Conservation (phyloP, 2,888 invertebrate genomes). For the Stramonita haemastoma region DNA sequence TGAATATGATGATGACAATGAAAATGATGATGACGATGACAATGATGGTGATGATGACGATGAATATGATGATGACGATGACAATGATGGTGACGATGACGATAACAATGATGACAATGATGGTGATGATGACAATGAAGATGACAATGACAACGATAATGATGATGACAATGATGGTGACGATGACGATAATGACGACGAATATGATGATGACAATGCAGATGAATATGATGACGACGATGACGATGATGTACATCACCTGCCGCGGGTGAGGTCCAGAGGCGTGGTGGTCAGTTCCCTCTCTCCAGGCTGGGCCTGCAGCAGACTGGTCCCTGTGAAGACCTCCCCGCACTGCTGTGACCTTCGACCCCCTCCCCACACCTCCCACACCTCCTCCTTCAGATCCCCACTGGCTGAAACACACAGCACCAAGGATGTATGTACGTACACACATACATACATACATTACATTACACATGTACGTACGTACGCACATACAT, state of each 20-base stretch:
- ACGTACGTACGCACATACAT: too few relatives aligned
- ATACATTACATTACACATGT: too few relatives aligned
- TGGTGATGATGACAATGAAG: too few relatives aligned
- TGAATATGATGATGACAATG: too few relatives aligned
- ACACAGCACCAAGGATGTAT: too few relatives aligned
- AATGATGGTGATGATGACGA: background rate
- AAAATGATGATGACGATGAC: background rate
- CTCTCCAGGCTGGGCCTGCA: constrained; percentile 73
- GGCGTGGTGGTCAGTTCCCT: constrained; percentile 72
- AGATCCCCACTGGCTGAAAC: constrained; percentile 48
- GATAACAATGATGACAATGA: background rate
- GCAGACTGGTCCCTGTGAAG: constrained; percentile 70
- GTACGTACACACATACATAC: too few relatives aligned
- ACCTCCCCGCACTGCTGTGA: constrained; percentile 71
- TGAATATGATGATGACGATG: too few relatives aligned
- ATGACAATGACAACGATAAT: too few relatives aligned
- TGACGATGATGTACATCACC: constrained; percentile 58
- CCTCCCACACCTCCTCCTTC: constrained; percentile 63
- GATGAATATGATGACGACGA: background rate
- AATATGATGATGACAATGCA: too few relatives aligned
- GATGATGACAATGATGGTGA: too few relatives aligned
- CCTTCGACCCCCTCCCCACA: constrained; percentile 70
- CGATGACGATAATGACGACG: too few relatives aligned
- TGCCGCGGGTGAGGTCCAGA: constrained; percentile 74
- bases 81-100: background rate